Conservation (phyloP, 2,888 invertebrate genomes). For the Mesorhabditis sp. region DNA sequence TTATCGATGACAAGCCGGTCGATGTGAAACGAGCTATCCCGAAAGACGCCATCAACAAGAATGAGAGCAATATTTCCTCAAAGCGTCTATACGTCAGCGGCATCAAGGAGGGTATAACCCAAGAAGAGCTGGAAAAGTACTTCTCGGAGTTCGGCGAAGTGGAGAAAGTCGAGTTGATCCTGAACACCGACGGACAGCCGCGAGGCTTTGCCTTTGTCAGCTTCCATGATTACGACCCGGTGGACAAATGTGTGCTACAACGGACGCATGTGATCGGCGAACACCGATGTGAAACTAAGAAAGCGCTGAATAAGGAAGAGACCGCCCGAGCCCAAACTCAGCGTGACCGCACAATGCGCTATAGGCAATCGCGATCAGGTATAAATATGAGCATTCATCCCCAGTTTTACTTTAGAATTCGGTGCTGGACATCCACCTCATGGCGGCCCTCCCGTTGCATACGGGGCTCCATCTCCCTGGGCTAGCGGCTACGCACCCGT, state of each 20-base stretch:
- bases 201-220: slow-evolving; percentile 58
- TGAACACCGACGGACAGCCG: slow-evolving; percentile 55
- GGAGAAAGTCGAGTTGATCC: slow-evolving; percentile 54
- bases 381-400: too few relatives aligned
- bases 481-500: too few relatives aligned
- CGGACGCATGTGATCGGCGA: slow-evolving; percentile 52
- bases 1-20: slow-evolving; percentile 86
- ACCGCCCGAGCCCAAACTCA: slow-evolving; percentile 39
- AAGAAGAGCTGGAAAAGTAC: slow-evolving; percentile 51
- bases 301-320: slow-evolving; percentile 57
- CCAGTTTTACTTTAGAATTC: too few relatives aligned
- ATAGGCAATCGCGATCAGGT: slow-evolving; percentile 16
- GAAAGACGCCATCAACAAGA: slow-evolving; percentile 63
- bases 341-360: slow-evolving; percentile 29
- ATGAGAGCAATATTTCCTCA: slow-evolving; percentile 48
- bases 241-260: slow-evolving; percentile 53
- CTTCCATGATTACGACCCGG: slow-evolving; percentile 58
- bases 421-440: too few relatives aligned
- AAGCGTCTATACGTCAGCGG: slow-evolving; percentile 57
- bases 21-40: slow-evolving; percentile 96
- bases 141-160: slow-evolving; percentile 52
- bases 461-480: too few relatives aligned
- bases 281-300: slow-evolving; percentile 56
- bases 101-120: slow-evolving; percentile 54
- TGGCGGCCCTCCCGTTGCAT: too few relatives aligned